Base-by-base conservation (phyloP, 2,888 invertebrate species). In the Cryptophagus acutangulus region DNA sequence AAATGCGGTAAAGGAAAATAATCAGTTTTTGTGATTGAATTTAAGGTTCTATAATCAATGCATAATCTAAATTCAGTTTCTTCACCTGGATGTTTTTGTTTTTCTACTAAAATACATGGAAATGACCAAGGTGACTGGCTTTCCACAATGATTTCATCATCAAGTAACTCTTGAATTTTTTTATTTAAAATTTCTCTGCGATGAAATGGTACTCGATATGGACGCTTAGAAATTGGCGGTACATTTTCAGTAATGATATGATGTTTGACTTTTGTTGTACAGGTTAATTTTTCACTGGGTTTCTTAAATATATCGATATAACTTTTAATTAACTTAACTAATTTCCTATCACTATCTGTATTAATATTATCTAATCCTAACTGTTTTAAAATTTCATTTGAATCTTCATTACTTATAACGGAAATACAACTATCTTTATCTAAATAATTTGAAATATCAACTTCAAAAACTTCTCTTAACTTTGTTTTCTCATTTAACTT, bases 81-180 rank as follows among this genome's bases (percentile, higher is more conserved):
- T n/a, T 51, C 51, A 5, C 43, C 39, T 0, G 46, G 45, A 3
- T 40, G 40, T 40, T 56, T 55, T 34, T 55, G 57, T 46, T 65
- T 70, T 17, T 43, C 45, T 1, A 62, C 57, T 2, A 67, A 17
- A 0, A 66, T 58, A 2, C 61, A 53, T 0, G 65, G 66, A 3
- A 55, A 48, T 9, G 54, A 42, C 59, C 60, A 69, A 0, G 65
- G 64, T 9, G 54, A 55, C 3, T 46, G 38, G 3, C 55, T 57
- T 17, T 42, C 49, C 6, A 20, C 20, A 20, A 20, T 20, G 5
- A 20, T 20, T 20, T 9, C 20, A 20, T 20, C 9, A 20, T 20
- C 20, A 6, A 20, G 9, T 20, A 20, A 20, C 5, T 20, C 20
- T 20, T 20, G 20, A 20, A 20, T 20, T 20, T 20, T 5, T 20